Evolutionary conservation across 1,140 invertebrate species (phyloP), one percentile per base, ranked within the genome.

Genomic region (Galleria mellonella): DNA sequence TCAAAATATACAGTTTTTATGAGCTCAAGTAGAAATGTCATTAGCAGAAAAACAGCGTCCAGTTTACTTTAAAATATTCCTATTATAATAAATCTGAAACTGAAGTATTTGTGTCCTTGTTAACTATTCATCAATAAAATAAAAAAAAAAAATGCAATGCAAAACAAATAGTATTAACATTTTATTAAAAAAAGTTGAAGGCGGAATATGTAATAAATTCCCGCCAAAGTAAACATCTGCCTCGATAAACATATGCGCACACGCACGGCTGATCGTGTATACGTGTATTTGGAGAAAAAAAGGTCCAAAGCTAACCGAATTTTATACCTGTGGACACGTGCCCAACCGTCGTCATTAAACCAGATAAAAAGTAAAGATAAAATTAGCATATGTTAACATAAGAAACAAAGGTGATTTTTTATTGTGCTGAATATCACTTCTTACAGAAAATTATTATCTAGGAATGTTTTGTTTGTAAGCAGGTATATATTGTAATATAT

Each of bases 191-290:
- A 54, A 49, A 32, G 41, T 28, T 43, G 35, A 31, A 46, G 23
- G 28, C 31, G 17, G 17, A 23, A 23, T 23, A 23, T 23, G 17
- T 23, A 49, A 46, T 46, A 55, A 52, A 62, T 50, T 51, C 35
- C 37, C 42, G 39, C 39, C 37, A 56, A 60, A 54, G 28, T 35
- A 47, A 54, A 59, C 61, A 63, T 59, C 61, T 56, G 61, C 40
- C 32, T 12, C 44, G 49, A 55, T 55, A 55, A 23, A 23, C 17
- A 23, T 23, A 23, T 23, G 17, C 17, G 17, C 17, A 6, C 17
- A 50, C 37, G 42, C 45, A 37, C 32, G 27, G 32, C 32, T 39
- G 35, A 4, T 14, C 30, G 31, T 15, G 15, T 31, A 12, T 29
- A 38, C 28, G 32, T 27, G 45, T 33, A 41, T 47, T 17, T 43